These are phyloP conservation scores for Cynaeus angustus DNA, from an alignment of 2,888 invertebrate species.

Conservation along the genomic window DNA sequence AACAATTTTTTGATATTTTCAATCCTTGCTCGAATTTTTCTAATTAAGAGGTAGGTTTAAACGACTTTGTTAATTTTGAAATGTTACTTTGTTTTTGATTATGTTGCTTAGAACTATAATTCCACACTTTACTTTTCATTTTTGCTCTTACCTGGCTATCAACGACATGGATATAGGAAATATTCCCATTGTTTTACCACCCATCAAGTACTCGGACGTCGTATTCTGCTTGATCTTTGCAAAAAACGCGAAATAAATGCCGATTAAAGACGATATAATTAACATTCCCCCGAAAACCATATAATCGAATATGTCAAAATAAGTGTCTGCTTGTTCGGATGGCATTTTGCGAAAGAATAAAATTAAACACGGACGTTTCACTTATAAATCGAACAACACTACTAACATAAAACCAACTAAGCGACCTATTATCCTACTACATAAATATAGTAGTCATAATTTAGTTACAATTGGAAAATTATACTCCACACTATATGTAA, in stretches of 20 bases:
- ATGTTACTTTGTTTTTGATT: background rate
- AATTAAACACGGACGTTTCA: conserved; percentile 3
- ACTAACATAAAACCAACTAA: conserved; percentile 35
- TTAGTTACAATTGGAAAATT: conserved; percentile 64
- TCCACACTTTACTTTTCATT: too few species aligned
- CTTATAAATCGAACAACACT: conserved; percentile 19
- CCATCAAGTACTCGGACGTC: conserved; percentile 82
- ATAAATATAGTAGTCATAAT: conserved; percentile 63
- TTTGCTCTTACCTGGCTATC: conserved; percentile 79
- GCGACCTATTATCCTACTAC: conserved; percentile 46
- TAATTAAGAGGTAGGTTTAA: background rate
- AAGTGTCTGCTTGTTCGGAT: conserved; percentile 57
- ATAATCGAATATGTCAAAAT: conserved; percentile 79
- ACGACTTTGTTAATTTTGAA: background rate
- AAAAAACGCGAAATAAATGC: conserved; percentile 82
- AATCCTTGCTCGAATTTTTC: conserved; percentile 12
- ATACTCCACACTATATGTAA: conserved; percentile 31
- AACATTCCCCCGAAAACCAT: conserved; percentile 80
- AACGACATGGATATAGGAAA: conserved; percentile 86
- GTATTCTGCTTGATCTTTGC: conserved; percentile 81
- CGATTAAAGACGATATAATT: conserved; percentile 78
- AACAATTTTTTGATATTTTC: conserved; percentile 31
- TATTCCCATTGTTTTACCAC: conserved; percentile 85
- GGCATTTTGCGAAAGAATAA: conserved; percentile 14
- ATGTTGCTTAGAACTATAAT: too few species aligned